Evolutionary conservation across 2,797 vertebrate species (phyloP), one percentile per base, ranked within the genome.

Genomic region (Anomalospiza imberbis): DNA sequence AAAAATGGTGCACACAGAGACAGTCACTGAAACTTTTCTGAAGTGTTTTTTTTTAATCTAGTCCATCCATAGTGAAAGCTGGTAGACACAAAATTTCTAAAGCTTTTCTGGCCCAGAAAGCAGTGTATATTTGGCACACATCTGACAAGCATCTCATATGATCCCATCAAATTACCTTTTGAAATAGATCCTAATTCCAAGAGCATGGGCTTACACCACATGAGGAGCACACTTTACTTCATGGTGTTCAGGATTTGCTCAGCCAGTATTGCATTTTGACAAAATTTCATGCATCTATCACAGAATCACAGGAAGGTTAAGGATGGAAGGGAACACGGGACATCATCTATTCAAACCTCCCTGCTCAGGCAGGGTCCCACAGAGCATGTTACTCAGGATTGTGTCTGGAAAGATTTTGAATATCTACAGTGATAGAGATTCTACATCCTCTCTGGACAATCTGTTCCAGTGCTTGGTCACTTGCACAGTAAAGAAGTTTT

Each of bases 181-280:
- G 75, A 92, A 91, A 89, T 14, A 51, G n/a, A 17, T 57, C 44
- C 77, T 58, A 72, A 65, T 91, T 91, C 25, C 38, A 88, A 75
- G 31, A 3, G 3, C 36, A 40, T 6, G 11, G 16, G 12, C 17
- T 80, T 51, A 38, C 0, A 5, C 6, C 29, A 53, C 47, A 40
- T 3, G 8, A 83, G 81, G 51, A 81, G 6, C 26, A 44, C 13
- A 15, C 28, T 74, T 71, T 57, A 47, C 16, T 13, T n/a, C 13
- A 26, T 11, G 26, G 34, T 0, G 1, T 10, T 62, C n/a, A 50
- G 21, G 17, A 84, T 87, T 89, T 55, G 9, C 29, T 91, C 19
- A 55, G 24, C 7, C 21, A 38, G 12, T 51, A 10, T 13, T 47
- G 25, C 8, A 38, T 85, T 93, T 87, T 76, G 32, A 87, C 36